A percentile compares a stretch with the other conserved stretches of the same genome.
Conservation (phyloP, 2,113 vertebrate genomes). For the Euleptes europaea region DNA sequence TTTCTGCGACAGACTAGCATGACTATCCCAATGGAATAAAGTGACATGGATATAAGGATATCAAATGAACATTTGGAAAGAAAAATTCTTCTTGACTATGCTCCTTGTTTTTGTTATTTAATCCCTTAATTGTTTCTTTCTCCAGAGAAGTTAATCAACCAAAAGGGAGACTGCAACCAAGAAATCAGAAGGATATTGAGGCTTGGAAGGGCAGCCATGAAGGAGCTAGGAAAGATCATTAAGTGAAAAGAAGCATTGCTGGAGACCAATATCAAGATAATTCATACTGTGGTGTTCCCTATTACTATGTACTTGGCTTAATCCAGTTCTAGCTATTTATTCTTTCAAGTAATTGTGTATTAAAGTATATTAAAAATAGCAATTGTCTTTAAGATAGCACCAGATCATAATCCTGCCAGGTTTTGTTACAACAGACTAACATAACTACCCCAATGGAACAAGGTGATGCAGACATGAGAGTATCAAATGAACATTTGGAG, state of each 20-base stretch:
- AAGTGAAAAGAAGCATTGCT: too few species aligned
- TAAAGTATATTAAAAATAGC: background rate
- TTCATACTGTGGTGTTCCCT: too few species aligned
- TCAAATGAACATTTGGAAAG: slow-evolving; percentile 44
- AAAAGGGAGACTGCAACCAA: too few species aligned
- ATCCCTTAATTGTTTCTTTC: slow-evolving; percentile 34
- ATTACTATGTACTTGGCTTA: slow-evolving; percentile 14
- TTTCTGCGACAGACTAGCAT: too few species aligned
- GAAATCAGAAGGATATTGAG: too few species aligned
- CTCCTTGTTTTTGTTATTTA: slow-evolving; percentile 14
- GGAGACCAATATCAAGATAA: too few species aligned
- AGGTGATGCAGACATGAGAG: slow-evolving; percentile 45
- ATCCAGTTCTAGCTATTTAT: background rate
- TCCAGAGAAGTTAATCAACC: slow-evolving; percentile 50
- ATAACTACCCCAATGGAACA: background rate
- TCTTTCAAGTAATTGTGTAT: background rate
- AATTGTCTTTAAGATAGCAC: too few species aligned
- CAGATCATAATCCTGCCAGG: too few species aligned
- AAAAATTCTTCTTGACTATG: slow-evolving; percentile 55
- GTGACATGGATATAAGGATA: slow-evolving; percentile 50
- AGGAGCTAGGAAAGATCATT: too few species aligned
- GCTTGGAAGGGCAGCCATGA: too few species aligned
- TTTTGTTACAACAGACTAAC: too few species aligned
- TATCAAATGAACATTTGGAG: slow-evolving; percentile 46
- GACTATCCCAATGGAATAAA: background rate